Evolutionary conservation across 2,113 vertebrate genomes (phyloP), one percentile per base, ranked within the genome.

Genomic region (Paramormyrops kingsleyae): DNA sequence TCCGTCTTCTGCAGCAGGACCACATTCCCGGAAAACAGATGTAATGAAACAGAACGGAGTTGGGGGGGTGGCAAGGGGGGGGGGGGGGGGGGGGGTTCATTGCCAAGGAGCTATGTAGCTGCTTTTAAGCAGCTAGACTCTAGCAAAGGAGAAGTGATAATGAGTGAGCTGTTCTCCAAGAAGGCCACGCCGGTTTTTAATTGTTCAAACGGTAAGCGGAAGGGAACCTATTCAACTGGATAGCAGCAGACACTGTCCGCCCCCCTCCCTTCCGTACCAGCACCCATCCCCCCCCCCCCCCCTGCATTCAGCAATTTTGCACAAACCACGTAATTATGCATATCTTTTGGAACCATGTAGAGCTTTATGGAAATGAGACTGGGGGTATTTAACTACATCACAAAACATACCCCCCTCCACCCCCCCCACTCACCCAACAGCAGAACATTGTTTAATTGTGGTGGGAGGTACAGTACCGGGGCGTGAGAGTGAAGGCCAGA

Each of bases 291-390:
- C 46, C 46, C 46, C 46, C 62, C 62, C 90, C 90, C 89, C 92
- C 94, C 90, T 91, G 94, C 94, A 94, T 95, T 91, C 92, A 94
- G 94, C 94, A 96, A 95, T 95, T 96, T 94, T 93, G 92, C 93
- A 94, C 94, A 95, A 94, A 94, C 93, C 95, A 94, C 93, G 91
- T 94, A 95, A 95, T 96, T 94, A 95, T 95, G 95, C 94, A 94
- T 94, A 95, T 96, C 95, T 95, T 94, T 94, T 94, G 93, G 94
- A 95, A 95, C 94, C 95, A 94, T 93, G 93, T 94, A 94, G 94
- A 95, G 94, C 94, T 92, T 94, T 94, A 95, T 95, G 95, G 94
- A 95, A 95, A 95, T 95, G 92, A 95, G 94, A 93, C 92, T 44
- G 92, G 92, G 92, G 92, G 91, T 90, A 91, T 91, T 94, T 94